Conservation (phyloP, 2,113 vertebrate species). For the Peromyscus californicus region DNA sequence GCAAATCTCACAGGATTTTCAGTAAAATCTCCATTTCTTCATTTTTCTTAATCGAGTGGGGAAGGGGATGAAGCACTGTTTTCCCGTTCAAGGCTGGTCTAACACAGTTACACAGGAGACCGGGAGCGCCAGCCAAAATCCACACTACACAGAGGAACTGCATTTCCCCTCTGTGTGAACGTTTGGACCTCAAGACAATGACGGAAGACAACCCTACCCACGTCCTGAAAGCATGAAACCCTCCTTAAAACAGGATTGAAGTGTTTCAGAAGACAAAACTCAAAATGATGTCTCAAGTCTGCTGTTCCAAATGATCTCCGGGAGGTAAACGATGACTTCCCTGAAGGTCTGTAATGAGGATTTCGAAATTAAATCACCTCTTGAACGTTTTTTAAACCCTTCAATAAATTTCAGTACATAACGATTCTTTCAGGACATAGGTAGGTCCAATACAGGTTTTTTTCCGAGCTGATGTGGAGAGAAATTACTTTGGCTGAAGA, state of each 20-base stretch:
- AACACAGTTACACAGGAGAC: neutral
- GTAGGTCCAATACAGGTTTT: neutral
- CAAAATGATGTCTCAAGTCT: conserved; percentile 37
- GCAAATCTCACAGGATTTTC: neutral
- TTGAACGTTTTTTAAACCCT: conserved; percentile 53
- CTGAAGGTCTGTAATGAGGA: conserved; percentile 1
- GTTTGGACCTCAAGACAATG: conserved; percentile 14
- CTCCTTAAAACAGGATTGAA: conserved; percentile 48
- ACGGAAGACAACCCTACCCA: neutral
- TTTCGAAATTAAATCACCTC: conserved; percentile 29
- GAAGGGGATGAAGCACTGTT: neutral
- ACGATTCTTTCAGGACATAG: conserved; percentile 21
- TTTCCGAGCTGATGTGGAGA: conserved; percentile 19
- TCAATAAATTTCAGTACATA: conserved; percentile 25
- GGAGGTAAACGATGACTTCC: conserved; percentile 20
- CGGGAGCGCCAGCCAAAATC: neutral
- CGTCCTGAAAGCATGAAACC: conserved; percentile 27
- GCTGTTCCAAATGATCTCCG: conserved; percentile 39
- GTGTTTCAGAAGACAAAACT: conserved; percentile 60
- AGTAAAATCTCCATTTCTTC: neutral
- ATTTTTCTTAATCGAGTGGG: neutral
- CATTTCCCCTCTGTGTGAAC: conserved; percentile 33
- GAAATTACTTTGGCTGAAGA: conserved; percentile 42
- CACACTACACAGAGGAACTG: neutral
- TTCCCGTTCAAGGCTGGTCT: neutral